phyloP scores from a whole-genome alignment of 2,888 invertebrate species.

The Margaritifera margaritifera region DNA sequence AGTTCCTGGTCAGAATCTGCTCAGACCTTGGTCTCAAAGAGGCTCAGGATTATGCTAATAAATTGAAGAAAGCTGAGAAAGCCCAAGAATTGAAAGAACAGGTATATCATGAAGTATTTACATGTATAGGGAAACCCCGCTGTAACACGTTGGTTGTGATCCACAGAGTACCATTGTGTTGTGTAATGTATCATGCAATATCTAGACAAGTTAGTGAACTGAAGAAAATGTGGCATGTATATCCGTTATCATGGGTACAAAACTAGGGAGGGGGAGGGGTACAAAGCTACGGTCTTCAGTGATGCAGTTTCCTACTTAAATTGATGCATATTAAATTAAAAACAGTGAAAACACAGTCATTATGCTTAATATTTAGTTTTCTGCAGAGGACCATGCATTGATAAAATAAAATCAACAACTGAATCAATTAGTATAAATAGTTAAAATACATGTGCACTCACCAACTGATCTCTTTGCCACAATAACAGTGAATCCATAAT shows the following conservation, averaged over 20 bases:
- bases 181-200: background rate
- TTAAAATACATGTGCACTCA: too few relatives aligned
- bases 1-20: conserved; percentile 89
- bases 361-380: too few relatives aligned
- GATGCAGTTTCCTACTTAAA: too few relatives aligned
- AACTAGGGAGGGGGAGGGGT: background rate
- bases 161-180: background rate
- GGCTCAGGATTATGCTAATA: conserved; percentile 87
- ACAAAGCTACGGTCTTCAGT: background rate
- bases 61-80: conserved; percentile 84
- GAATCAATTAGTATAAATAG: too few relatives aligned
- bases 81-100: conserved; percentile 73
- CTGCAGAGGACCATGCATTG: too few relatives aligned
- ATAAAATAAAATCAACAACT: too few relatives aligned
- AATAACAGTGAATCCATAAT: too few relatives aligned
- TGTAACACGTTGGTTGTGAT: background rate
- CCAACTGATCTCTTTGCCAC: too few relatives aligned
- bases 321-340: too few relatives aligned
- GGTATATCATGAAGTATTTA: conserved; percentile 37
- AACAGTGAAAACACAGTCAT: too few relatives aligned
- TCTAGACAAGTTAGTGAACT: background rate
- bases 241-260: background rate
- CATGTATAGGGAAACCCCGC: background rate
- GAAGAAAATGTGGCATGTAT: background rate
- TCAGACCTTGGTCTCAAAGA: conserved; percentile 93